Conservation (phyloP, 2,888 invertebrate genomes). For the Mythimna lalbum region DNA sequence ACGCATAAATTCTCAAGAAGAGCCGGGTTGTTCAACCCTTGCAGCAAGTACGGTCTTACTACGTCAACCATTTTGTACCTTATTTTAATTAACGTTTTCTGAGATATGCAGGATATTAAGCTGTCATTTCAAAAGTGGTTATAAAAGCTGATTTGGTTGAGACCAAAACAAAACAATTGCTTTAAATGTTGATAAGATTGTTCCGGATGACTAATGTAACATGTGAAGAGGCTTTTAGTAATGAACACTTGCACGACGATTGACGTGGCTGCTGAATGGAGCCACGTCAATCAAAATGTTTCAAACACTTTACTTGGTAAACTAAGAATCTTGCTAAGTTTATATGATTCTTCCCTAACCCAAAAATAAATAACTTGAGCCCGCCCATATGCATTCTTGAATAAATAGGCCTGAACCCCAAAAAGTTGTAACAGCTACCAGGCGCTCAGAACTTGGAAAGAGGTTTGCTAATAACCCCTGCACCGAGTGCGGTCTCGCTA, state of each 20-base stretch:
- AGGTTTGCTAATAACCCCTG: slow-evolving; percentile 50
- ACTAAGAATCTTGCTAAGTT: slow-evolving; percentile 1
- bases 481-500: slow-evolving; percentile 59
- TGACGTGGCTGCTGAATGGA: too few species aligned
- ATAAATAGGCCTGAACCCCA: slow-evolving; percentile 28
- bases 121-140: background rate
- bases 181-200: background rate
- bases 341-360: background rate
- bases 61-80: slow-evolving; percentile 15
- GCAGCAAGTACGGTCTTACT: slow-evolving; percentile 25
- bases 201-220: background rate
- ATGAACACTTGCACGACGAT: background rate
- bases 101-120: background rate
- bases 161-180: background rate
- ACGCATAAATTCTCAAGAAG: slow-evolving; percentile 22
- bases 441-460: slow-evolving; percentile 45
- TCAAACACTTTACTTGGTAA: slow-evolving; percentile 7
- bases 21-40: slow-evolving; percentile 13
- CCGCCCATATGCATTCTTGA: slow-evolving; percentile 42
- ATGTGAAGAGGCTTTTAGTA: background rate
- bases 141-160: background rate
- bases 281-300: slow-evolving; percentile 11
- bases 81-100: slow-evolving; percentile 12
- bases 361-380: slow-evolving; percentile 27
- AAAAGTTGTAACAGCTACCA: slow-evolving; percentile 47